These are phyloP conservation scores for Lagocephalus sceleratus DNA, from an alignment of 2,797 vertebrate species.

Conservation along the genomic window DNA sequence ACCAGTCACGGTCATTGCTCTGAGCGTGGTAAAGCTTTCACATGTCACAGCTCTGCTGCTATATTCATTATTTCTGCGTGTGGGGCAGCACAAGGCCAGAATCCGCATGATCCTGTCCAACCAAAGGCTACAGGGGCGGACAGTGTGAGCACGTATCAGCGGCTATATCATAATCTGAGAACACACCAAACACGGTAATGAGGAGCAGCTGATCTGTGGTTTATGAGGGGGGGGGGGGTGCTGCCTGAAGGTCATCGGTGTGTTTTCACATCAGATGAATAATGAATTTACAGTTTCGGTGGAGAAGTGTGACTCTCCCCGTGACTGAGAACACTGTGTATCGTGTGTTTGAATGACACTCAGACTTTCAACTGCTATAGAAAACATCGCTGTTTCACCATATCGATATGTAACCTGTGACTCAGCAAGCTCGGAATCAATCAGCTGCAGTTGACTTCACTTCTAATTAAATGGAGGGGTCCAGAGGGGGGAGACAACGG, in stretches of 20 bases:
- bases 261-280: background rate
- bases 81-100: constrained; percentile 8
- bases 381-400: background rate
- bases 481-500: constrained; percentile 5
- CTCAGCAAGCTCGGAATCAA: background rate
- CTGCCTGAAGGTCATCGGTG: background rate
- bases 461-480: background rate
- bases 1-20: constrained; percentile 44
- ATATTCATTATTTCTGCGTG: constrained; percentile 46
- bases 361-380: background rate
- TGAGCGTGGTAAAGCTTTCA: constrained; percentile 48
- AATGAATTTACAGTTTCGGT: too few species aligned
- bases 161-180: constrained; percentile 16
- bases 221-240: background rate
- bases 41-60: constrained; percentile 48
- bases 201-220: background rate
- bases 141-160: constrained; percentile 3
- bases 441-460: background rate
- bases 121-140: constrained; percentile 2
- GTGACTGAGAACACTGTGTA: too few species aligned
- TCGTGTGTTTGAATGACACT: too few species aligned
- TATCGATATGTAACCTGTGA: constrained; percentile 8
- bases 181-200: constrained; percentile 32
- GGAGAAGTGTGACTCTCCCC: too few species aligned
- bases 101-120: constrained; percentile 15